Conservation (phyloP, 2,888 invertebrate species). For the Eupeodes luniger region DNA sequence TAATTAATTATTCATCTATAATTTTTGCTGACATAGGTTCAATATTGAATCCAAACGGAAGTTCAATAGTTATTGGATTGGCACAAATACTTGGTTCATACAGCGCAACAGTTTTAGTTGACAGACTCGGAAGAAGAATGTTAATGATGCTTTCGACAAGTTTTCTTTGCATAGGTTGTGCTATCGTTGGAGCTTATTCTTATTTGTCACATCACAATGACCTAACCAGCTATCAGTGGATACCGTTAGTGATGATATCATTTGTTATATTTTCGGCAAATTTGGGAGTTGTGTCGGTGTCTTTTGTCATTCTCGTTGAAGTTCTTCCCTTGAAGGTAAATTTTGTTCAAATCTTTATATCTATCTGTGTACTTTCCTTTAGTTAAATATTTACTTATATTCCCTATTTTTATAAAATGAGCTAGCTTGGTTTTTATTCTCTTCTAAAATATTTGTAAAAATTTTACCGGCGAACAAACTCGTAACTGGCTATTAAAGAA, state of each 20-base stretch:
- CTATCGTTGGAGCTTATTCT: slow-evolving; percentile 29
- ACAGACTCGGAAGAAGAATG: slow-evolving; percentile 63
- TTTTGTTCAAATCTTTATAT: not conserved
- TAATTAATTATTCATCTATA: slow-evolving; percentile 78
- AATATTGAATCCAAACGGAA: slow-evolving; percentile 56
- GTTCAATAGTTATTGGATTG: slow-evolving; percentile 65
- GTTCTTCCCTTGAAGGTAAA: slow-evolving; percentile 81
- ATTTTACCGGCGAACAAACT: too few relatives aligned
- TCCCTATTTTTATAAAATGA: too few relatives aligned
- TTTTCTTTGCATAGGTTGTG: slow-evolving; percentile 56
- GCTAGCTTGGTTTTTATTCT: too few relatives aligned
- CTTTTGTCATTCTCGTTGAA: slow-evolving; percentile 72
- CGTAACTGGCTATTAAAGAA: too few relatives aligned
- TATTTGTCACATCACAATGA: slow-evolving; percentile 32
- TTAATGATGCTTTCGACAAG: slow-evolving; percentile 66
- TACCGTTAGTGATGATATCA: not conserved
- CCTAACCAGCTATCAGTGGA: slow-evolving; percentile 75
- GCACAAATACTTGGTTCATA: slow-evolving; percentile 69
- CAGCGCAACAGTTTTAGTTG: slow-evolving; percentile 60
- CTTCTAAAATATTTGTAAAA: too few relatives aligned
- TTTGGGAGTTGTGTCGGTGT: slow-evolving; percentile 2
- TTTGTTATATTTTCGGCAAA: slow-evolving; percentile 11
- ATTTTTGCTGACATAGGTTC: slow-evolving; percentile 71
- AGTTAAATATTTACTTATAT: too few relatives aligned
- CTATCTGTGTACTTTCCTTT: too few relatives aligned